Conservation (phyloP, 1,140 invertebrate genomes). For the Diploscapter pachys region DNA sequence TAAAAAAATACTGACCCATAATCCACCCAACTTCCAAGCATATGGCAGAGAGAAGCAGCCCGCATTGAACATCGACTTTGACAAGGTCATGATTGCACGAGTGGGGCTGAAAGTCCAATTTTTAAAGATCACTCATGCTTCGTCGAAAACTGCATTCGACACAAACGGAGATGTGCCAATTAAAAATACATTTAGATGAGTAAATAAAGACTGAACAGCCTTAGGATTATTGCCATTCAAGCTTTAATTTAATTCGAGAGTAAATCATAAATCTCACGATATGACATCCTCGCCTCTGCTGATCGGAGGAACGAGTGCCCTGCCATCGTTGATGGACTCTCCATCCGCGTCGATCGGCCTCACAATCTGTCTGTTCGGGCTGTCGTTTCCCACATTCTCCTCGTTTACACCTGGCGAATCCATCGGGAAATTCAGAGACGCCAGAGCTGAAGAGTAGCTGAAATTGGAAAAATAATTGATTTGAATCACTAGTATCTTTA, state of each 20-base stretch:
- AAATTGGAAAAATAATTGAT: too few species aligned
- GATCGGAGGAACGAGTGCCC: constrained; percentile 40
- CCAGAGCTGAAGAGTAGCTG: not conserved
- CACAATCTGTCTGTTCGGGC: constrained; percentile 3
- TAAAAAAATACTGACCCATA: constrained; percentile 47
- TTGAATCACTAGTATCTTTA: too few species aligned
- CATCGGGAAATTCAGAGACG: not conserved
- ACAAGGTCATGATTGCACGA: constrained; percentile 54
- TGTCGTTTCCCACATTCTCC: constrained; percentile 26
- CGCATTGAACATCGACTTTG: constrained; percentile 59
- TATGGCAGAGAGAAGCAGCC: constrained; percentile 58
- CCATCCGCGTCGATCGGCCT: constrained; percentile 16
- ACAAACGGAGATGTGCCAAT: too few species aligned
- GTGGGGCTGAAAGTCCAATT: constrained; percentile 40
- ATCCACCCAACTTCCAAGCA: constrained; percentile 57
- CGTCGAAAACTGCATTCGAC: too few species aligned
- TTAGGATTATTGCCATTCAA: not conserved
- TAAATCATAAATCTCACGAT: constrained; percentile 40
- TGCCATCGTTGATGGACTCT: constrained; percentile 38
- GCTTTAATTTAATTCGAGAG: not conserved
- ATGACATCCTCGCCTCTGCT: constrained; percentile 53
- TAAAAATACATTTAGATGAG: too few species aligned
- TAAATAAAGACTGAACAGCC: not conserved
- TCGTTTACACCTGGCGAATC: not conserved
- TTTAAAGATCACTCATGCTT: not conserved